These are phyloP conservation scores for Tetranychus piercei DNA, from an alignment of 2,888 invertebrate species.

Conservation along the genomic window DNA sequence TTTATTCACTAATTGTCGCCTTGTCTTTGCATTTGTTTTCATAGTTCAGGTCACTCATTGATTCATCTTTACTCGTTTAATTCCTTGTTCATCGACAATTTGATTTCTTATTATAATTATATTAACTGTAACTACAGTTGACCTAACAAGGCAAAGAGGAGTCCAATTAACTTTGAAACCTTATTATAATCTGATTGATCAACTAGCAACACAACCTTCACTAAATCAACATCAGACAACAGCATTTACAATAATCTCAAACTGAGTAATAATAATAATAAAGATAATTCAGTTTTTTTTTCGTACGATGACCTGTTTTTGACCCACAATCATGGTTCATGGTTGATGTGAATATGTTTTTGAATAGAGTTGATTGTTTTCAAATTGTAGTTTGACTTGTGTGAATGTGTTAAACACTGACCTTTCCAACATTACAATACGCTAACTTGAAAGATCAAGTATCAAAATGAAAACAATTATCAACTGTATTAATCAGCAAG, in stretches of 20 bases:
- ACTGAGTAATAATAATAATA: not conserved
- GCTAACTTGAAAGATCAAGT: not conserved
- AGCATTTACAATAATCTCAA: not conserved
- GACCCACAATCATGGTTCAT: not conserved
- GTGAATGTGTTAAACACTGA: too few relatives aligned
- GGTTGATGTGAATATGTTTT: not conserved
- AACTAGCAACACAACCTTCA: not conserved
- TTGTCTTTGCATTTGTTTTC: too few relatives aligned
- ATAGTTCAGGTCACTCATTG: too few relatives aligned
- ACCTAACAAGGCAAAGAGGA: not conserved
- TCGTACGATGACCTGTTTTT: not conserved
- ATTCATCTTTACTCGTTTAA: too few relatives aligned
- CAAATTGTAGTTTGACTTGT: not conserved
- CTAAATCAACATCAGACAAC: not conserved
- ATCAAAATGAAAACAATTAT: slow-evolving; percentile 2
- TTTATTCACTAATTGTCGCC: too few relatives aligned
- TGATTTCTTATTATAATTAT: too few relatives aligned
- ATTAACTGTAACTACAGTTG: too few relatives aligned
- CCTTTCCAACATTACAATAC: too few relatives aligned
- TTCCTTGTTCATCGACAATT: too few relatives aligned
- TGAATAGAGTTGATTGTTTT: not conserved
- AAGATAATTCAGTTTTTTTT: not conserved
- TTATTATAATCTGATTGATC: not conserved
- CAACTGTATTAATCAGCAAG: not conserved
- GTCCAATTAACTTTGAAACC: not conserved